These are phyloP conservation scores for Mola mola DNA, from an alignment of 2,113 vertebrate species.

Conservation along the genomic window DNA sequence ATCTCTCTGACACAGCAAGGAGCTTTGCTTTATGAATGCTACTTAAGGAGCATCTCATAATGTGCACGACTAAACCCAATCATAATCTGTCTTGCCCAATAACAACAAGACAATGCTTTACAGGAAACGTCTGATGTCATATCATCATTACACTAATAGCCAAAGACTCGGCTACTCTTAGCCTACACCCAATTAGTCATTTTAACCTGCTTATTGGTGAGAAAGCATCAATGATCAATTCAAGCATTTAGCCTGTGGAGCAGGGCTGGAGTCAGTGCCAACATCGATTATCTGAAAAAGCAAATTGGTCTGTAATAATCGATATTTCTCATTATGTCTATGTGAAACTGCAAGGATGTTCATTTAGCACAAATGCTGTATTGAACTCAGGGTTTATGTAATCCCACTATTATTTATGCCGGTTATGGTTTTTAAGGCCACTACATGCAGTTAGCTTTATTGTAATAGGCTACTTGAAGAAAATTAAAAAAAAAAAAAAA, in stretches of 20 bases:
- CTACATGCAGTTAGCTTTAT: no score
- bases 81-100: conserved; percentile 85
- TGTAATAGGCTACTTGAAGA: no score
- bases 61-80: conserved; percentile 80
- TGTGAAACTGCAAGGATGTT: conserved; percentile 25
- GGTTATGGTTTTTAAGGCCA: background rate
- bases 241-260: conserved; percentile 70
- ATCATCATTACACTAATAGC: conserved; percentile 85
- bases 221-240: conserved; percentile 76
- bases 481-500: no score
- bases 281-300: conserved; percentile 72
- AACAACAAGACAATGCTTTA: conserved; percentile 86
- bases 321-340: conserved; percentile 58
- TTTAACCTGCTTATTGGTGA: conserved; percentile 79
- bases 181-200: conserved; percentile 78
- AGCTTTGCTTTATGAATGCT: conserved; percentile 78
- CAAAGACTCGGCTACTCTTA: conserved; percentile 71
- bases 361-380: conserved; percentile 14
- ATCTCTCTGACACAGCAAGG: conserved; percentile 79
- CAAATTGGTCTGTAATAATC: conserved; percentile 70
- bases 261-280: conserved; percentile 60
- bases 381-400: background rate
- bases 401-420: conserved; percentile 1
- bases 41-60: conserved; percentile 82
- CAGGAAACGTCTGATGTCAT: conserved; percentile 82